Conservation (phyloP, 2,797 vertebrate genomes). For the Chloroceryle inda region DNA sequence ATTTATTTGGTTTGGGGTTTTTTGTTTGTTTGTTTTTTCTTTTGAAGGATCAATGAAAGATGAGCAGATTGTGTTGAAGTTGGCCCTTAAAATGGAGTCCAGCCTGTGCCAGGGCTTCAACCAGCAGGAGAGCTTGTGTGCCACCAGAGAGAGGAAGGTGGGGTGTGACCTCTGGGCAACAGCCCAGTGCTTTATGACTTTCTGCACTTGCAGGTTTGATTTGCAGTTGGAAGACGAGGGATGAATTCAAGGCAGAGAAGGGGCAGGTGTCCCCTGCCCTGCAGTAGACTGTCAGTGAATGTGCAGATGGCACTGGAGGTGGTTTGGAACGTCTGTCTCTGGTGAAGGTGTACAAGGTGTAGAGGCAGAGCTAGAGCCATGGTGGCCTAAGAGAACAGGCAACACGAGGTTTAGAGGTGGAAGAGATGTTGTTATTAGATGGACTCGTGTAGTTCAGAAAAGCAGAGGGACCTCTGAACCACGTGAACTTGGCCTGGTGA, state of each 20-base stretch:
- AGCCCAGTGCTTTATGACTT: neutral
- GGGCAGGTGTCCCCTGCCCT: neutral
- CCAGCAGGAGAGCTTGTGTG: neutral
- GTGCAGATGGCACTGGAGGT: neutral
- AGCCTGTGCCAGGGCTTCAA: neutral
- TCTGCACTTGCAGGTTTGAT: neutral
- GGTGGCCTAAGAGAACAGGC: neutral
- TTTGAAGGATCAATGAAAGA: neutral
- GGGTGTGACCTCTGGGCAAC: neutral
- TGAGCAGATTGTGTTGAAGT: neutral
- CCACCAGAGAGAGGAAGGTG: neutral
- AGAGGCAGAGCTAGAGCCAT: rapidly evolving
- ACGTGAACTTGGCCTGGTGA: neutral
- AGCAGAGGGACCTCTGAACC: neutral
- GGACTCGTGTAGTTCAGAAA: neutral
- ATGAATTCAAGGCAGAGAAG: neutral
- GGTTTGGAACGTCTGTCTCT: neutral
- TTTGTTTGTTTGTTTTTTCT: neutral
- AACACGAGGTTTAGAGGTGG: neutral
- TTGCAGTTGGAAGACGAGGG: neutral
- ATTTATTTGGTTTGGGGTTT: too few relatives aligned
- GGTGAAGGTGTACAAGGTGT: neutral
- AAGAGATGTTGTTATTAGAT: neutral
- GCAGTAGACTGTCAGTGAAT: neutral
- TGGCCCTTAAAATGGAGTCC: neutral